Base-by-base conservation (phyloP, 2,797 vertebrate species). In the Geotrypetes seraphini region DNA sequence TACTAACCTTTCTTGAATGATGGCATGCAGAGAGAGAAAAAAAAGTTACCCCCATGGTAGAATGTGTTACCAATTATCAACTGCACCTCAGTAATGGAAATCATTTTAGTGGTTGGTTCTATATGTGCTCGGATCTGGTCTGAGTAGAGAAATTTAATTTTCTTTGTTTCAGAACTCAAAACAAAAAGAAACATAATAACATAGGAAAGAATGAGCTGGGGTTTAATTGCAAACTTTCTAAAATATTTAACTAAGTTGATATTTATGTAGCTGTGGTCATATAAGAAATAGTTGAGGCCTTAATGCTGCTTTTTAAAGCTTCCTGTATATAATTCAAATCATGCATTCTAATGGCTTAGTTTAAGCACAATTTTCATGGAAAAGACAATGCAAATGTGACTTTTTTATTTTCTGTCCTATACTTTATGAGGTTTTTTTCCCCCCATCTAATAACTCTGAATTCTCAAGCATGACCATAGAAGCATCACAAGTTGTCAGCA, bases 41-140 rank as follows among this genome's bases (percentile, higher is more conserved):
- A 55, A 35, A 27, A 55, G 35, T 44, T 10, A 5, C 11, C 19
- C 19, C 5, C 27, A 30, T 53, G 55, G 52, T 15, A 36, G 33
- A 61, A 49, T 50, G 27, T 68, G 62, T 65, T 72, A 52, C 34
- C 48, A 57, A 69, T 72, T 65, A 76, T 43, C 51, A 42, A 22
- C 27, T 37, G 50, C 39, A 48, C 53, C 47, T 41, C 44, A 53
- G 39, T 43, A 60, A 30, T 60, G 48, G 47, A 57, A 56, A 53
- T 33, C 55, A n/a, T 27, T 41, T 33, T 48, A 50, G 40, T 39
- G 29, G 19, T 46, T 59, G 19, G 2, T 59, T 47, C 25, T 67
- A 57, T 46, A 50, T 45, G 29, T 47, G 50, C 3, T 42, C 63
- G 63, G 64, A 63, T 33, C 18, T 50, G 50, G 50, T 59, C 48